Conservation (phyloP, 2,797 vertebrate genomes). For the Champsocephalus esox region DNA sequence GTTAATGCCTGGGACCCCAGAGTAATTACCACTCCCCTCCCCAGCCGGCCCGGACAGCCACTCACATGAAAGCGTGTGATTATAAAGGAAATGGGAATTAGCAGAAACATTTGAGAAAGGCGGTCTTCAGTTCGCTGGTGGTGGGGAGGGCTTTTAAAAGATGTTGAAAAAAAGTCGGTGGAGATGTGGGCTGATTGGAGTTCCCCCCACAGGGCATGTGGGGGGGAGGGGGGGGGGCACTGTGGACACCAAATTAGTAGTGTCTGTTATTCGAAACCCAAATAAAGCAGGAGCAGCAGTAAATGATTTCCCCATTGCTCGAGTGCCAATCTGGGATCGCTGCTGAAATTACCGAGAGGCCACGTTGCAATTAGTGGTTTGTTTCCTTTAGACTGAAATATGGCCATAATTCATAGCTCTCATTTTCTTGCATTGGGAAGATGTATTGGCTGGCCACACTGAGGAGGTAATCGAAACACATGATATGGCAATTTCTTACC, state of each 20-base stretch:
- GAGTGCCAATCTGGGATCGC: conserved; percentile 83
- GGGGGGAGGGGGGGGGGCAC: conserved; percentile 19
- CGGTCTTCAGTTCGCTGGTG: conserved; percentile 83
- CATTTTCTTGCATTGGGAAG: conserved; percentile 86
- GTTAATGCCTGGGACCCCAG: conserved; percentile 91
- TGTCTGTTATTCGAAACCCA: conserved; percentile 95
- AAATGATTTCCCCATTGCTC: conserved; percentile 87
- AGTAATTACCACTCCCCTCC: conserved; percentile 89
- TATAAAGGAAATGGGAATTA: conserved; percentile 97
- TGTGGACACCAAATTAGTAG: conserved; percentile 88
- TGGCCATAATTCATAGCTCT: conserved; percentile 91
- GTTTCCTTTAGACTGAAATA: conserved; percentile 90
- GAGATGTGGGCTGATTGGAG: conserved; percentile 90
- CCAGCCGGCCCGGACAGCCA: conserved; percentile 81
- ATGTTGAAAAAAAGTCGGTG: conserved; percentile 29
- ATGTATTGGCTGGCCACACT: conserved; percentile 78
- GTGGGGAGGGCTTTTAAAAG: conserved; percentile 62
- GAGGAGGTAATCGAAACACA: conserved; percentile 87
- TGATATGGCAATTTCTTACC: conserved; percentile 89
- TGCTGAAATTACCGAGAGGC: conserved; percentile 85
- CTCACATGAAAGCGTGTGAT: conserved; percentile 93
- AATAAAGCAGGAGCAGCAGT: conserved; percentile 91
- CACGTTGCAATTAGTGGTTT: conserved; percentile 89
- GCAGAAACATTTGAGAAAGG: conserved; percentile 90
- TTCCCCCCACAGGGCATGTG: conserved; percentile 83